phyloP scores from a whole-genome alignment of 2,888 invertebrate species.

The Acanthosoma haemorrhoidale region DNA sequence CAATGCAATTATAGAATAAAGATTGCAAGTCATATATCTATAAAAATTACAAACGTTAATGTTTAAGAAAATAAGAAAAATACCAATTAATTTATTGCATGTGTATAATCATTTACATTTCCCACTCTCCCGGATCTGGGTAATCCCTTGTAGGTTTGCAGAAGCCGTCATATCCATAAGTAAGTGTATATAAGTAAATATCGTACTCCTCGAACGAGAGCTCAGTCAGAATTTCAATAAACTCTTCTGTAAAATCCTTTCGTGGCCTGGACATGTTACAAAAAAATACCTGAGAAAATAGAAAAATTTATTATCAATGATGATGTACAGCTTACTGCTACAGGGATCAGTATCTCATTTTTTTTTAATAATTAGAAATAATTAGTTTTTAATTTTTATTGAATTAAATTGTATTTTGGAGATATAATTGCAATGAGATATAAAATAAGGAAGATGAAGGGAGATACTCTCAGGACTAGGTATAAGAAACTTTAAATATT shows the following conservation, averaged over 20 bases:
- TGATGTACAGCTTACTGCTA: no score
- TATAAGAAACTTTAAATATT: no score
- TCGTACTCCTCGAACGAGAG: neutral
- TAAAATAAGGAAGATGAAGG: no score
- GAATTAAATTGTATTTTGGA: no score
- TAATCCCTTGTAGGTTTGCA: slow-evolving; percentile 60
- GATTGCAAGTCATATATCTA: slow-evolving; percentile 45
- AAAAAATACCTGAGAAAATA: neutral
- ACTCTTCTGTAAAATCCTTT: neutral
- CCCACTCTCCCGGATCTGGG: slow-evolving; percentile 57
- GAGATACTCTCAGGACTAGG: no score
- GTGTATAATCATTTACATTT: slow-evolving; percentile 64
- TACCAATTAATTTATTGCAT: slow-evolving; percentile 63
- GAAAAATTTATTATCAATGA: no score
- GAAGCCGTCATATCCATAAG: slow-evolving; percentile 79
- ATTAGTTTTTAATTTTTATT: no score
- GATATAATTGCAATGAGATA: no score
- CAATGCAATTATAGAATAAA: slow-evolving; percentile 47
- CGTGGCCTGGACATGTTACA: slow-evolving; percentile 19
- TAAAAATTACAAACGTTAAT: slow-evolving; percentile 19
- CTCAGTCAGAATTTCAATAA: slow-evolving; percentile 2
- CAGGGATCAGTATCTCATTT: no score
- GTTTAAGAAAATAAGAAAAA: slow-evolving; percentile 55
- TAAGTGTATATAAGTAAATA: slow-evolving; percentile 67
- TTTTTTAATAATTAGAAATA: no score